phyloP scores from a whole-genome alignment of 2,888 invertebrate genomes.

The Andricus quercusramuli region DNA sequence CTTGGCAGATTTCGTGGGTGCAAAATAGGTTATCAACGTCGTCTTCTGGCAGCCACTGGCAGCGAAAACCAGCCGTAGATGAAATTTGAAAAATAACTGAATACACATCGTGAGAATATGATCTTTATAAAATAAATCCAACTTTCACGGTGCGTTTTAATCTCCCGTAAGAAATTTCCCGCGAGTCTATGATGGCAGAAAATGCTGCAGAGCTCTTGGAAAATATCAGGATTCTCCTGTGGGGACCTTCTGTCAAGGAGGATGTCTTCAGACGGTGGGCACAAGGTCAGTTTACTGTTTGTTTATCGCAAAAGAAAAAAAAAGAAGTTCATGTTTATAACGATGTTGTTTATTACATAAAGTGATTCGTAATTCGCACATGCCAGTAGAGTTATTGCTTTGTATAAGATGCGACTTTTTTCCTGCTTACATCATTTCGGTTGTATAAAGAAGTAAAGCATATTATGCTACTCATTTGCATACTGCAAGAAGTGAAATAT shows the following conservation, averaged over 20 bases:
- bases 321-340: background rate
- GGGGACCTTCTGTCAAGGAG: constrained; percentile 91
- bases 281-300: constrained; percentile 82
- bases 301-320: constrained; percentile 23
- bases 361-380: constrained; percentile 15
- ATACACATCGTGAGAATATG: background rate
- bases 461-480: constrained; percentile 47
- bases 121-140: constrained; percentile 38
- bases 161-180: constrained; percentile 52
- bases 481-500: constrained; percentile 46
- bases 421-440: constrained; percentile 13
- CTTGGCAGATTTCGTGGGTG: constrained; percentile 3
- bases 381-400: background rate
- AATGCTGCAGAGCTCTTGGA: constrained; percentile 83
- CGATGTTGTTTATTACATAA: constrained; percentile 16
- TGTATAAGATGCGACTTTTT: background rate
- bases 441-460: constrained; percentile 48
- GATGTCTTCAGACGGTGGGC: constrained; percentile 96
- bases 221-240: constrained; percentile 88
- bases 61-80: background rate
- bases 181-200: constrained; percentile 78
- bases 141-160: constrained; percentile 58
- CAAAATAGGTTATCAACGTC: constrained; percentile 34
- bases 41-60: background rate
- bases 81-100: background rate